Conservation (phyloP, 2,113 vertebrate genomes). For the Catharus minimus region DNA sequence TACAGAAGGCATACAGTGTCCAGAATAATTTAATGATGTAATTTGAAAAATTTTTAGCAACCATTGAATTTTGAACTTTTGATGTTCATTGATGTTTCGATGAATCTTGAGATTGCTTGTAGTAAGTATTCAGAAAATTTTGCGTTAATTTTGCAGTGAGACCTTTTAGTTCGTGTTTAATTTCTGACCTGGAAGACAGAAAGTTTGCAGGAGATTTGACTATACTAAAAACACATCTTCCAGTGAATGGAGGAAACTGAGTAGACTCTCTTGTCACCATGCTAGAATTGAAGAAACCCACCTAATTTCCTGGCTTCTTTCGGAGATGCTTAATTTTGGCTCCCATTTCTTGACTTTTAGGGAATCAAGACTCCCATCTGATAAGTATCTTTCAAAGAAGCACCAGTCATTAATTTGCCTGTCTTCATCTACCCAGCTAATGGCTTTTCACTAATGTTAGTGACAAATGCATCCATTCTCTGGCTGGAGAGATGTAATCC, state of each 20-base stretch:
- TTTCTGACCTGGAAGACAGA: background rate
- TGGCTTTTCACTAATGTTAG: background rate
- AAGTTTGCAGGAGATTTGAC: background rate
- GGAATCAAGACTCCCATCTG: background rate
- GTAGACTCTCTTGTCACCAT: background rate
- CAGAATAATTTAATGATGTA: background rate
- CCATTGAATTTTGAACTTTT: background rate
- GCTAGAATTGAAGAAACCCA: background rate
- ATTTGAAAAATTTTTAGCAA: background rate
- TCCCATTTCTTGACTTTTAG: background rate
- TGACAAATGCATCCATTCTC: background rate
- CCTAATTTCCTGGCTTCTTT: background rate
- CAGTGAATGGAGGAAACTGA: background rate
- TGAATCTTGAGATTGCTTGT: background rate
- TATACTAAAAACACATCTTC: background rate
- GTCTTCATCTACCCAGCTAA: background rate
- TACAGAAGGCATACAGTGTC: background rate
- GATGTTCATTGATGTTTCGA: too few relatives aligned
- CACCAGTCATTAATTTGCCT: background rate
- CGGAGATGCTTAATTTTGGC: background rate
- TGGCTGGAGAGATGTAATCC: background rate
- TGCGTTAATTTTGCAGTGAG: background rate
- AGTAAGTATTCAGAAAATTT: background rate
- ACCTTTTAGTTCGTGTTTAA: background rate
- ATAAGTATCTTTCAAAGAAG: background rate